Evolutionary conservation across 2,797 vertebrate species (phyloP).

Genomic region (Furcifer pardalis): DNA sequence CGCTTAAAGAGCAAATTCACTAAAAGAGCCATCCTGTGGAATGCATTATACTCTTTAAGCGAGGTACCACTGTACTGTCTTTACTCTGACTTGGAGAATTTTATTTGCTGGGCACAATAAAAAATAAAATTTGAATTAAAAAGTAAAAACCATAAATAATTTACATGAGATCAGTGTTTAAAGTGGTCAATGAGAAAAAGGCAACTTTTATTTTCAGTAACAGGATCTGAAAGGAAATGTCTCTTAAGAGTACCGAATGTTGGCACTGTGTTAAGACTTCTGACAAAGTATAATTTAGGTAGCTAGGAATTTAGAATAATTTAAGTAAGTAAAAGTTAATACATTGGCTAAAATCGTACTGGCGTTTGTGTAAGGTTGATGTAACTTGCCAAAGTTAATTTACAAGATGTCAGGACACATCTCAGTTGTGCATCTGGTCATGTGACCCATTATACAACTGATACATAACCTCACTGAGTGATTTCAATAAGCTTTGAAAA

Average conservation of each 20-base stretch:
- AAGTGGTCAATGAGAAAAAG: background rate
- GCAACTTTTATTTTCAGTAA: conserved; percentile 9
- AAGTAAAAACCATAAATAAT: background rate
- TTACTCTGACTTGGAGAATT: background rate
- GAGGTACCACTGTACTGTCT: accelerated
- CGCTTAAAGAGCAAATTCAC: no score
- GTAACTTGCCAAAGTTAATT: no score
- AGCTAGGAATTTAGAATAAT: conserved; percentile 16
- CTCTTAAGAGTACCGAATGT: conserved; percentile 7
- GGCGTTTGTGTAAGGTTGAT: no score
- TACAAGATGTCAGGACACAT: no score
- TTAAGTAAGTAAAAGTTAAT: conserved; percentile 19
- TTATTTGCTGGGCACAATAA: background rate
- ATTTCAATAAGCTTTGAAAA: no score
- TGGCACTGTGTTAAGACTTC: background rate
- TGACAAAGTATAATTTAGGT: conserved; percentile 21
- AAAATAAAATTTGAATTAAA: background rate
- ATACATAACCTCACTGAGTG: no score
- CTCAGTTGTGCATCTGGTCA: no score
- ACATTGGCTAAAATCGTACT: background rate
- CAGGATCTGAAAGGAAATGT: background rate
- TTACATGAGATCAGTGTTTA: background rate
- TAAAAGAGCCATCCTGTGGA: no score
- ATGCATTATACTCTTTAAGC: no score
- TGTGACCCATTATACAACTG: no score